phyloP scores from a whole-genome alignment of 2,888 invertebrate genomes.

The Aplocera efformata region DNA sequence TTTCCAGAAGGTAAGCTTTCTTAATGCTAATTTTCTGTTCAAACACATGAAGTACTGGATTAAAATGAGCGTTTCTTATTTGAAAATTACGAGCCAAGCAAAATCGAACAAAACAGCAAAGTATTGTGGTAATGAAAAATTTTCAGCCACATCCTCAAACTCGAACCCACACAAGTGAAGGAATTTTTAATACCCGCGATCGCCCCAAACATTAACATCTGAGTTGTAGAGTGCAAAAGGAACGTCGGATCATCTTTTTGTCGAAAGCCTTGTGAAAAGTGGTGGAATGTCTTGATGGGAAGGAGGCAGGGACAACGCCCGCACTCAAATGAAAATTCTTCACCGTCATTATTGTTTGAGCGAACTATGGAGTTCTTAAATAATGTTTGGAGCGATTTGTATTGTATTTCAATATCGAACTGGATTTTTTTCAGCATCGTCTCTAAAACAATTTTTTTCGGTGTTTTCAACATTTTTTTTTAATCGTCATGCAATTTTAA shows the following conservation, averaged over 20 bases:
- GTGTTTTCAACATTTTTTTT: not conserved
- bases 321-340: constrained; percentile 72
- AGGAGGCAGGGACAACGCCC: constrained; percentile 47
- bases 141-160: constrained; percentile 10
- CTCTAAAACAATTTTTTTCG: constrained; percentile 1
- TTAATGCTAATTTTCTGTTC: no score
- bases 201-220: constrained; percentile 31
- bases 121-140: constrained; percentile 15
- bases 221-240: constrained; percentile 36
- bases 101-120: constrained; percentile 1
- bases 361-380: constrained; percentile 34
- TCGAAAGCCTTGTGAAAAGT: constrained; percentile 56
- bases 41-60: no score
- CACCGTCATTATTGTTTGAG: constrained; percentile 63
- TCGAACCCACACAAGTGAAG: constrained; percentile 16
- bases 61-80: no score
- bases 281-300: constrained; percentile 66
- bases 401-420: constrained; percentile 9
- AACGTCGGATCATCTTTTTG: constrained; percentile 47
- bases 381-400: constrained; percentile 20
- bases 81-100: no score
- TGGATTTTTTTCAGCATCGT: constrained; percentile 3
- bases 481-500: no score
- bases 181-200: constrained; percentile 37
- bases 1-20: no score